Evolutionary conservation across 2,888 invertebrate genomes (phyloP).

Genomic region (Latheticus oryzae): DNA sequence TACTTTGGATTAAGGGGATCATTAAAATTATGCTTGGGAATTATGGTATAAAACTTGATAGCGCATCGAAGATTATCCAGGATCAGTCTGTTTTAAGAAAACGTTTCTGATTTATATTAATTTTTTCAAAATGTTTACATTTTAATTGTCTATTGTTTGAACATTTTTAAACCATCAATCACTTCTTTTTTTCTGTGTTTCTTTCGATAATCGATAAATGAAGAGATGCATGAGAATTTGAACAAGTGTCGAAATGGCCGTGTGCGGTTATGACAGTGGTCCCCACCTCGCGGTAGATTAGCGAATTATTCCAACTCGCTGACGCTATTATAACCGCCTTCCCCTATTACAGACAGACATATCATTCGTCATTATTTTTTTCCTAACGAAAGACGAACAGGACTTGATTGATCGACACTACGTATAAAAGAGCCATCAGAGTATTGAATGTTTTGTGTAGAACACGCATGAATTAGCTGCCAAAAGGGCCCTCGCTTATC

Average conservation of each 20-base stretch:
- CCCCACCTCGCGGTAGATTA: conserved; percentile 59
- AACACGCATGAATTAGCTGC: conserved; percentile 59
- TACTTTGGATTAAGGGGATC: conserved; percentile 66
- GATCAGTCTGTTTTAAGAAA: conserved; percentile 64
- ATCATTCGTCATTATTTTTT: conserved; percentile 41
- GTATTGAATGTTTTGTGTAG: conserved; percentile 60
- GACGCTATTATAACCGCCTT: conserved; percentile 58
- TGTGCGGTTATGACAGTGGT: conserved; percentile 57
- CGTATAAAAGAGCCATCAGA: conserved; percentile 61
- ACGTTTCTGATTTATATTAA: conserved; percentile 58
- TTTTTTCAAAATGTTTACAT: no score
- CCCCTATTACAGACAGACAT: conserved; percentile 45
- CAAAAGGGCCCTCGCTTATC: conserved; percentile 57
- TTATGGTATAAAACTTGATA: conserved; percentile 67
- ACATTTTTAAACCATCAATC: no score
- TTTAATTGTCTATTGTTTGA: no score
- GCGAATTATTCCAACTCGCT: conserved; percentile 63
- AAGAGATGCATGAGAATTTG: conserved; percentile 60
- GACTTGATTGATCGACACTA: conserved; percentile 60
- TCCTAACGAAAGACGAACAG: conserved; percentile 29
- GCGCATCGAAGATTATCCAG: conserved; percentile 66
- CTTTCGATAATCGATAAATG: conserved; percentile 12
- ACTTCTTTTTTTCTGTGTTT: no score
- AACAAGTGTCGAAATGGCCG: conserved; percentile 59
- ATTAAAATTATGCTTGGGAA: conserved; percentile 67